phyloP scores from a whole-genome alignment of 2,113 vertebrate genomes.

The Seriola dumerili region DNA sequence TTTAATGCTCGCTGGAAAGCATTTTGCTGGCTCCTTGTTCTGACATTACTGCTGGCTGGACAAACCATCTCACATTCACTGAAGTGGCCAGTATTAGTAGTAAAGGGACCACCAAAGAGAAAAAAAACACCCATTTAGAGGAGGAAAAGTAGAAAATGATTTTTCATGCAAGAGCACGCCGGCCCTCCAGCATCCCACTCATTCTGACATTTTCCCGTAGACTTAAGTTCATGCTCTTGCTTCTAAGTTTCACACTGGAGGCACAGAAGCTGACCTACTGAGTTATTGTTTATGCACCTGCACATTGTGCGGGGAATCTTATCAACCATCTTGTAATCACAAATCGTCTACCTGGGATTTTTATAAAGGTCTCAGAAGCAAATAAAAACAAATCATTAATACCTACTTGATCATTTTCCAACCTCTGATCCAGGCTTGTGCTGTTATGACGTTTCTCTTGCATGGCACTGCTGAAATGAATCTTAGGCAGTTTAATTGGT shows the following conservation, averaged over 20 bases:
- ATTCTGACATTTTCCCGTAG: conserved; percentile 39
- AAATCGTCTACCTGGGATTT: neutral
- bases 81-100: conserved; percentile 36
- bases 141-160: conserved; percentile 30
- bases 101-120: conserved; percentile 27
- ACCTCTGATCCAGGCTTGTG: neutral
- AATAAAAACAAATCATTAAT: neutral
- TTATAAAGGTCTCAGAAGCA: neutral
- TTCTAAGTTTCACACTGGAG: conserved; percentile 15
- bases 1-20: conserved; percentile 57
- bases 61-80: conserved; percentile 42
- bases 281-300: conserved; percentile 10
- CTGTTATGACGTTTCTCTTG: neutral
- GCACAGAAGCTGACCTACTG: conserved; percentile 16
- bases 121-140: conserved; percentile 8
- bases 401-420: neutral
- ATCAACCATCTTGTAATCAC: neutral
- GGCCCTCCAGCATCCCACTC: conserved; percentile 44
- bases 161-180: conserved; percentile 57
- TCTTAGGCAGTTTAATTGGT: conserved; percentile 28
- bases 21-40: conserved; percentile 49
- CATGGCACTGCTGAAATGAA: conserved; percentile 11
- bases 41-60: conserved; percentile 55
- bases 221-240: conserved; percentile 25
- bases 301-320: conserved; percentile 2